These are phyloP conservation scores for Neria commutata DNA, from an alignment of 2,888 invertebrate genomes.

Conservation along the genomic window DNA sequence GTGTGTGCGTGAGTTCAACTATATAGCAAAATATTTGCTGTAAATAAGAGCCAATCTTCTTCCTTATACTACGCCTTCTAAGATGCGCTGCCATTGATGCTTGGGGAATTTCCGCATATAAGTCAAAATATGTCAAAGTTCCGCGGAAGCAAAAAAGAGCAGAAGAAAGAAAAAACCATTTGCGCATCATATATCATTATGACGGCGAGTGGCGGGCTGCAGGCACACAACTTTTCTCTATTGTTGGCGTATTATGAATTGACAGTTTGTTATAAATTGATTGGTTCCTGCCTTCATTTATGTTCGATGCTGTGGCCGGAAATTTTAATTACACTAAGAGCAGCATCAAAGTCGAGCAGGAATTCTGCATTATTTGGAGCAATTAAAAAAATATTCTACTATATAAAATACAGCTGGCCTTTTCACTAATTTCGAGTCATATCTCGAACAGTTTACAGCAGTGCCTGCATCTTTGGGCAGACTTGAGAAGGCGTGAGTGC, in stretches of 20 bases:
- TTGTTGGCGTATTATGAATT: not conserved
- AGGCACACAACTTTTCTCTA: not conserved
- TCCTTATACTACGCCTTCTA: slow-evolving; percentile 28
- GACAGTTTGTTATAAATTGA: slow-evolving; percentile 2
- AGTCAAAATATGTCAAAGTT: slow-evolving; percentile 1
- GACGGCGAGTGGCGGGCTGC: not conserved
- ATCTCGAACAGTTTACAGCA: too few relatives aligned
- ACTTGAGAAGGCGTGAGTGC: too few relatives aligned
- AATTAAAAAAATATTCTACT: not conserved
- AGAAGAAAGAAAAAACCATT: not conserved
- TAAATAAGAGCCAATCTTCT: slow-evolving; percentile 30
- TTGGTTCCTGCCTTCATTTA: not conserved
- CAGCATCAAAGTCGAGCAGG: too few relatives aligned
- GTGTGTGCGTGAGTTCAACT: too few relatives aligned
- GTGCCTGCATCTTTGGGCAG: too few relatives aligned
- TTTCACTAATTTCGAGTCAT: not conserved
- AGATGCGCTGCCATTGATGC: not conserved
- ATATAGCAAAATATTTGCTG: not conserved
- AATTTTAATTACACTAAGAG: not conserved
- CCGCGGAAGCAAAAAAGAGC: not conserved
- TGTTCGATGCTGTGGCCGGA: not conserved
- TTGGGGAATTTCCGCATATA: not conserved
- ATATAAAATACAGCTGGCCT: not conserved
- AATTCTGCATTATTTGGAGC: too few relatives aligned
- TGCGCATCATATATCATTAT: slow-evolving; percentile 2